Conservation (phyloP, 53 echinoderm and acorn worm genomes). For the Antedon mediterranea region DNA sequence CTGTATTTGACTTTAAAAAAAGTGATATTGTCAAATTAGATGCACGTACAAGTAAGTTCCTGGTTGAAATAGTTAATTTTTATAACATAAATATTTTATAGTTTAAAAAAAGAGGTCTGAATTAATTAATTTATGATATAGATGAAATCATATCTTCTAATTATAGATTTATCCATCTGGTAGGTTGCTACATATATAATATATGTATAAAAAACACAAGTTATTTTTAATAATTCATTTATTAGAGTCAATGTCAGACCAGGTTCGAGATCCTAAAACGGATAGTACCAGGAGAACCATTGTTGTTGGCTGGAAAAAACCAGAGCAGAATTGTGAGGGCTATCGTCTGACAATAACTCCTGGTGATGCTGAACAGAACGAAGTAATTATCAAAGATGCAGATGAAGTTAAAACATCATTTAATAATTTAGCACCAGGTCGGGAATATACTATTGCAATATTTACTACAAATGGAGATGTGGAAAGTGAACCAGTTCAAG, state of each 20-base stretch:
- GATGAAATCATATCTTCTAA: no score
- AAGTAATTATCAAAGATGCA: constrained; percentile 41
- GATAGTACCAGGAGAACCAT: constrained; percentile 44
- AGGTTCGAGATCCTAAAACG: constrained; percentile 29
- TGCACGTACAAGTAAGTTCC: constrained; percentile 58
- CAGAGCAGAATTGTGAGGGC: constrained; percentile 27
- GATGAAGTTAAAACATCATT: constrained; percentile 22
- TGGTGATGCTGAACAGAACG: constrained; percentile 24
- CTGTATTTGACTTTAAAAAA: constrained; percentile 41
- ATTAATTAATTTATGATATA: no score
- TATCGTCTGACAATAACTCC: constrained; percentile 28
- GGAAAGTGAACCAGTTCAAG: constrained; percentile 19
- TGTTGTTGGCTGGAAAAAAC: constrained; percentile 35
- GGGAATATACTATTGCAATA: constrained; percentile 24
- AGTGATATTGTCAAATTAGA: constrained; percentile 51
- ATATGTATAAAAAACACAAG: no score
- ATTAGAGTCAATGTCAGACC: constrained; percentile 20
- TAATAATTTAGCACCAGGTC: constrained; percentile 35
- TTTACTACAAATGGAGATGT: constrained; percentile 9
- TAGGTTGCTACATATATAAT: no score
- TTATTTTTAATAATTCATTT: not conserved
- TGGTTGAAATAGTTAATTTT: not conserved
- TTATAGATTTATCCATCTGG: no score
- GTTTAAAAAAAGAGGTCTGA: no score
- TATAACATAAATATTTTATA: no score